Evolutionary conservation across 2,888 invertebrate genomes (phyloP), one percentile per base, ranked within the genome.

Genomic region (Alsophila aescularia): DNA sequence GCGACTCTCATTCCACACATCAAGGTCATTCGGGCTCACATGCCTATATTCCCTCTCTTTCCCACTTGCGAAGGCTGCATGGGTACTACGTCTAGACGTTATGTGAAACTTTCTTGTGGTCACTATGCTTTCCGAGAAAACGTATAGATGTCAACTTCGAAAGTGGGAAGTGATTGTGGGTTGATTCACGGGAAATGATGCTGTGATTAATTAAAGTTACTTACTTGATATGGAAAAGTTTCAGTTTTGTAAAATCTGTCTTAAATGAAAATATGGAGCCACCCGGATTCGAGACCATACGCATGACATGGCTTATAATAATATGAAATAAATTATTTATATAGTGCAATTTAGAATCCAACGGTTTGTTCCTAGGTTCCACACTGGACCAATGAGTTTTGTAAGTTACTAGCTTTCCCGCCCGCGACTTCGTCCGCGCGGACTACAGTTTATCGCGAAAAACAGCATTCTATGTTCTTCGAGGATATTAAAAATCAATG

Each of bases 1-100:
- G 77, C 75, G 69, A 73, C 77, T 82, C 78, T 79, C 78, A 77
- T 81, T 81, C 81, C 81, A 82, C 77, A 81, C 75, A 88, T 87
- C 85, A 89, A 88, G 89, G 87, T 84, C 87, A 81, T 72, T 72
- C 75, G 76, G 73, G 73, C 45, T 29, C 21, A 34, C 52, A 35
- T 35, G 18, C 39, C 27, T 18, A 12, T 43, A 79, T 75, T 77
- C 58, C 53, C 57, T 81, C 81, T 75, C 85, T 72, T 71, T 83
- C 49, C 53, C 78, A 52, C 75, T 66, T 77, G 40, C 56, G 75
- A 61, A 64, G 66, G 67, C 60, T 66, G 63, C 76, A 73, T 68
- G 60, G 66, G 62, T 55, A 69, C 66, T 67, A 51, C 43, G 80
- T 83, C 82, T 84, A 82, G 83, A 85, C 78, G 70, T 64, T 68